Evolutionary conservation across 2,113 vertebrate genomes (phyloP), one percentile per base, ranked within the genome.

Genomic region (Apus apus): DNA sequence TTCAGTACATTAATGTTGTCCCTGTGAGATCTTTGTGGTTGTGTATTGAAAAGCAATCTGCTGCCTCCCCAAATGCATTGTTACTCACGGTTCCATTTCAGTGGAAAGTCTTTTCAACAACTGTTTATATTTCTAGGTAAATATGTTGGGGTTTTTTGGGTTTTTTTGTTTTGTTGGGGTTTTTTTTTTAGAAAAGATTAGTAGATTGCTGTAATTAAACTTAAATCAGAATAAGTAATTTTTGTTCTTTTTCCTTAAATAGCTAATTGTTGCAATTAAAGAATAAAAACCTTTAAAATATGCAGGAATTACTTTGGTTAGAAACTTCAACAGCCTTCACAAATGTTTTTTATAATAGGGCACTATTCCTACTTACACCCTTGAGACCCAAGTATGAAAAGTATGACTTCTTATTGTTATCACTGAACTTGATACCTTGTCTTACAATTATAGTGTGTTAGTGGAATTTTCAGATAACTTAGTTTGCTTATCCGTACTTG

Each of bases 11-110:
- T 98, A 97, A 97, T 98, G 98, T 98, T 98, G 98, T 98, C 98
- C 98, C 98, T 98, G 98, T 98, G 98, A 98, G 98, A 97, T 97
- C 97, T 98, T 98, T 98, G 98, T 98, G 98, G 97, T 98, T 98
- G 98, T 98, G 97, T 98, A 98, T 98, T 98, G 97, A 97, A 97
- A 98, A 97, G 98, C 98, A 98, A 97, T 98, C 98, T 98, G 97
- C 98, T 97, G 97, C 97, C 97, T 97, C 85, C 98, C 97, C 96
- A 97, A 91, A 96, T 98, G 98, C 98, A 98, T 97, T 98, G 98
- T 98, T 98, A 96, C 87, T 96, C 93, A 98, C 86, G 97, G 97
- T 98, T 97, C 97, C 97, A 97, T 98, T 97, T 96, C 96, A 98
- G 90, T 98, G 98, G 98, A 98, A 98, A 98, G 97, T 98, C 96